Evolutionary conservation across 2,888 invertebrate genomes (phyloP), one percentile per base, ranked within the genome.

Genomic region (Leptopilina syphax): DNA sequence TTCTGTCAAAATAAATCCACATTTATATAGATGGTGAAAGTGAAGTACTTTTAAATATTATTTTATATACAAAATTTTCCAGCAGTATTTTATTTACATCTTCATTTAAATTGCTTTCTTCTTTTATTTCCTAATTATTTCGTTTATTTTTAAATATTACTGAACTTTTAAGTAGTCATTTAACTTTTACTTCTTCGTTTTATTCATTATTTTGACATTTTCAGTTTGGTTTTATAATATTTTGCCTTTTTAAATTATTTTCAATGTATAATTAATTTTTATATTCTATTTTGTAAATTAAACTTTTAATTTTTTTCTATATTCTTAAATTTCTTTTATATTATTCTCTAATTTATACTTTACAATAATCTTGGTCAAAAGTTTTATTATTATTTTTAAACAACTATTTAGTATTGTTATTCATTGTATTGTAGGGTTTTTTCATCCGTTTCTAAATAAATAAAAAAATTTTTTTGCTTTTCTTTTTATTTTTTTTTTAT

Each of bases 1-100:
- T 70, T 54, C 70, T 54, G 50, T 50, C 70, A 50, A 70, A 70
- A 70, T 67, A 67, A 67, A 44, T 70, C 70, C 10, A 18, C 24
- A 34, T 34, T 47, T 27, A 50, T 70, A 13, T 50, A 27, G 50
- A 50, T 24, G 50, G 73, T 73, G 73, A 73, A 73, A 73, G 73
- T 73, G 18, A 57, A 60, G 9, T 5, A 73, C 27, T 60, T 73
- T 34, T 54, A 1, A 18, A 73, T 73, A 54, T 73, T 60, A 70
- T 54, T 70, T 70, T 24, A 12, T 54, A 54, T 70, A 3, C 34
- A 54, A 70, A 18, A 70, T 70, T 44, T 70, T 27, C 18, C 9
- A 34, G 34, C 12, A 10, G 24, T n/a, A 63, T 63, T 63, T 63
- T 63, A 63, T 63, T 63, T 63, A 63, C 63, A 63, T 24, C 24